Base-by-base conservation (phyloP, 1,140 invertebrate genomes). In the Pygmarrhopalites habei region DNA sequence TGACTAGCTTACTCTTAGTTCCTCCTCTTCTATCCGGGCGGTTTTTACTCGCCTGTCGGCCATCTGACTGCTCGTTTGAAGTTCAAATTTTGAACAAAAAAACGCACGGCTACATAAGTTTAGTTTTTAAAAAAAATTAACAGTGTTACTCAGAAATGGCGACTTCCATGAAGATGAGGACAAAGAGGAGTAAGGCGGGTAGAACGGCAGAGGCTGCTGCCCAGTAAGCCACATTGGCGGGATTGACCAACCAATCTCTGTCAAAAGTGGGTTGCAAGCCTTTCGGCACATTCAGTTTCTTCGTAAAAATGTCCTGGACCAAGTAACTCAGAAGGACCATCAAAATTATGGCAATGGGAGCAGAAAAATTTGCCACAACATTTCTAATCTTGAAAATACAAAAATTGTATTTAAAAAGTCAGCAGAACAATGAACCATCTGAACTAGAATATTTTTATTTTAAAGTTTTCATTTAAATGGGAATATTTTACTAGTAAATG, bases 81-180 rank as follows among this genome's bases (percentile, higher is more conserved):
- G n/a, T n/a, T n/a, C n/a, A n/a, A n/a, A n/a, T n/a, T n/a, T n/a
- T n/a, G n/a, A n/a, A n/a, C n/a, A n/a, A n/a, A n/a, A n/a, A n/a
- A n/a, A n/a, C n/a, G n/a, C n/a, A n/a, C n/a, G n/a, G n/a, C n/a
- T n/a, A n/a, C n/a, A n/a, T n/a, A n/a, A n/a, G n/a, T n/a, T n/a
- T n/a, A n/a, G n/a, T 7, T 26, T 7, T 14, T 32, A 44, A 30
- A 60, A 58, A 28, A 2, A 19, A 17, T 4, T n/a, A n/a, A n/a
- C n/a, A n/a, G n/a, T n/a, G 85, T 85, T 82, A 90, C 89, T 96
- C 92, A 41, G 90, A 91, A 68, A 98, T 96, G 73, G 96, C 91
- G 1, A 91, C 94, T 77, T 98, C 95, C 86, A 98, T 91, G 75
- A 96, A 98, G 12, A 97, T 82, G 15, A 98, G 82, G 69, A 97